Evolutionary conservation across 2,797 vertebrate genomes (phyloP), one percentile per base, ranked within the genome.

Genomic region (Megalops cyprinoides): DNA sequence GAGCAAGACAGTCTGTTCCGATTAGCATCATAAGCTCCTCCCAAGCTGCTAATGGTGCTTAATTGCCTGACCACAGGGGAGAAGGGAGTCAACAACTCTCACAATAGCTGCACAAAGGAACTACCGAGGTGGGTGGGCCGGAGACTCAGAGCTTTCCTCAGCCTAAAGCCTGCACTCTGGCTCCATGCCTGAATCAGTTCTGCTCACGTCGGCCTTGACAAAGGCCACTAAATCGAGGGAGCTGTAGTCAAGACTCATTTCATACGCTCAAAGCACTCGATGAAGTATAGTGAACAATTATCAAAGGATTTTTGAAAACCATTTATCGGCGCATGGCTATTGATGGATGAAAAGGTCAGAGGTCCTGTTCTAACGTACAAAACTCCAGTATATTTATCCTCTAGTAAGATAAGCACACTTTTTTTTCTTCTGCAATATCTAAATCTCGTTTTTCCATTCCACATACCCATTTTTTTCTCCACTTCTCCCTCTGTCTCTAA

Each of bases 41-140:
- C 83, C 84, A 79, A 88, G 87, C 90, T 85, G 84, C 86, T 93
- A 92, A 93, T 92, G 91, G 91, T n/a, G n/a, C n/a, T n/a, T n/a
- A n/a, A n/a, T n/a, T n/a, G n/a, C n/a, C 90, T 88, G 90, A 88
- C 92, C 87, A 18, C 89, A n/a, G 90, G 85, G 74, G 89, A 91
- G 85, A 82, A 81, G 82, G 82, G 62, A 83, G 83, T 83, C 87
- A 87, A 84, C 88, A 89, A 90, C 51, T 53, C 53, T 53, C 51
- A 53, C 51, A 53, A 18, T 53, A 12, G 12, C 12, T 53, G 12
- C 51, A 53, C 18, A 18, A 53, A 53, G 51, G n/a, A n/a, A n/a
- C n/a, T n/a, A n/a, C n/a, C n/a, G n/a, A n/a, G n/a, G n/a, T n/a
- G n/a, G n/a, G n/a, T n/a, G n/a, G n/a, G n/a, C n/a, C n/a, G n/a